Evolutionary conservation across 2,888 invertebrate species (phyloP), one percentile per base, ranked within the genome.

Genomic region (Terebella lapidaria): DNA sequence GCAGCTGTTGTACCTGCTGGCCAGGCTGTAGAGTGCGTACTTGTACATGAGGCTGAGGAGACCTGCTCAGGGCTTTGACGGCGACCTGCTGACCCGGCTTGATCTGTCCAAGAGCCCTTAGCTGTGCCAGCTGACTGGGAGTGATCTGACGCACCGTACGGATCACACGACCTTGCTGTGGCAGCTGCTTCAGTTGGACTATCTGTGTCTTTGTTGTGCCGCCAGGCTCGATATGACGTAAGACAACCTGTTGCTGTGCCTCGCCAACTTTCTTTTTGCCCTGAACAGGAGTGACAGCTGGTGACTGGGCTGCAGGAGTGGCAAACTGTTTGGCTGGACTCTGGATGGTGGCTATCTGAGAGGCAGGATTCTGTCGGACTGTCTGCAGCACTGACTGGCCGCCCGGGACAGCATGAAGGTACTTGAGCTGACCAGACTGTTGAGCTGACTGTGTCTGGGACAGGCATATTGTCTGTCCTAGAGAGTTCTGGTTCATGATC

Each of bases 111-210:
- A 49, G 49, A 5, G 49, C 49, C 24, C 22, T 10, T 5, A 49
- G 49, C 22, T 49, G 49, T n/a, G 49, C 49, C 10, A 49, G 24
- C 49, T 49, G 49, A 24, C 49, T 22, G 15, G 49, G 49, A n/a
- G 49, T 49, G 5, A 49, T 5, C 49, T 49, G 49, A 10, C 49
- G 49, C 5, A 49, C 22, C n/a, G 42, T 35, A n/a, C 42, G 42
- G n/a, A 35, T n/a, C 10, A 35, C 42, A 35, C 42, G 42, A 35
- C 42, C 42, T 15, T 35, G 10, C 42, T 35, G 42, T 35, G 42
- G 42, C 42, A 35, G n/a, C 42, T 35, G 42, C n/a, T 35, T 35
- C 42, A 35, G 10, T n/a, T 35, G 42, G 42, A 35, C n/a, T 15
- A 35, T n/a, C n/a, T 35, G 42, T 35, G 42, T 10, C 42, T 35